Base-by-base conservation (phyloP, 2,888 invertebrate genomes). In the Synergus gifuensis region DNA sequence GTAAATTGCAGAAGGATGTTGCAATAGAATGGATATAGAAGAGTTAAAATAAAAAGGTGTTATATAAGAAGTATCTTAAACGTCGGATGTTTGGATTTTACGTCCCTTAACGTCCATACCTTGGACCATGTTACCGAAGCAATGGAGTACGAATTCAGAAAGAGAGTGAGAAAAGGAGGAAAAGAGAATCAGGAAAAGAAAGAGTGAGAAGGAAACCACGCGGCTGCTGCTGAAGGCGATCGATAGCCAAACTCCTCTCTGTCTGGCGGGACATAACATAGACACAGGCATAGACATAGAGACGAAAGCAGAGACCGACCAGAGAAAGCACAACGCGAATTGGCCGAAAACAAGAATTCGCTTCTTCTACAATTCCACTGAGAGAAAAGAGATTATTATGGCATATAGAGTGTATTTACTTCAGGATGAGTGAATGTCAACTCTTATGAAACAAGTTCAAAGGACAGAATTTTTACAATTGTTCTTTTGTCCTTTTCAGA, bases 191-290 rank as follows among this genome's bases (percentile, higher is more conserved):
- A 82, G 83, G 79, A 81, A 58, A n/a, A 58, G 58, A 18, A 18
- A 18, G 58, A 83, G 79, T 80, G 79, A 80, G 81, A 78, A 83
- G 89, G 87, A 85, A 88, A 89, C 85, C 88, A 88, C 88, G 58
- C 78, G 67, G 82, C 83, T 79, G 81, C 79, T 67, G 79, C 81
- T 83, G 79, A 79, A 82, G 87, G 83, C 89, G 90, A 91, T 91
- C 91, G 91, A 91, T 91, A 90, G 90, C 90, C 90, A 90, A 91
- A 91, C 91, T 90, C 88, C 89, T 88, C 89, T 89, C 85, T 85
- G 89, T 88, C 89, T 89, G 88, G 86, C 88, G 88, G 86, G 85
- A 88, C 87, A 84, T 86, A 88, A 88, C 88, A 88, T 85, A 85
- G 86, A 86, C 86, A 87, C 81, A 81, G 67, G 79, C 80, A 78